These are phyloP conservation scores for Epinephelus lanceolatus DNA, from an alignment of 2,113 vertebrate species.

Conservation along the genomic window DNA sequence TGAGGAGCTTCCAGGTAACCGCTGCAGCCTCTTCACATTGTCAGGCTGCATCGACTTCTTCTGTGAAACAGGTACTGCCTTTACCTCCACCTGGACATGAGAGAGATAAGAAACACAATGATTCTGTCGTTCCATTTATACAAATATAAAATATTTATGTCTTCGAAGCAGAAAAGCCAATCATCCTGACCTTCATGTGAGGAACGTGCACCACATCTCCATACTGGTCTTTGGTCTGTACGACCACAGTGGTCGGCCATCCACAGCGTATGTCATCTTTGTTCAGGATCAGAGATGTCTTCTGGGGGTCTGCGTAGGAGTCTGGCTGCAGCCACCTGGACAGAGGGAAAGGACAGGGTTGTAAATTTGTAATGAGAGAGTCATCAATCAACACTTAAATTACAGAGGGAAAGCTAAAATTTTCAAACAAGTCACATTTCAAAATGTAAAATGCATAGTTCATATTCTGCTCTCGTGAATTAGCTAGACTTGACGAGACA, in stretches of 20 bases:
- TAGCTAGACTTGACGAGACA: background rate
- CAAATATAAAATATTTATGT: background rate
- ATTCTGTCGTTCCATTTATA: background rate
- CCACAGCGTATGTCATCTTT: conserved; percentile 98
- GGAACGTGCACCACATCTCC: conserved; percentile 98
- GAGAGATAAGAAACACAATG: background rate
- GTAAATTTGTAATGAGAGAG: background rate
- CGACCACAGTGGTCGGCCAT: conserved; percentile 97
- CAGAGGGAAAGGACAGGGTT: background rate
- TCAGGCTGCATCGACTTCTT: conserved; percentile 97
- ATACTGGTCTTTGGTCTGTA: conserved; percentile 99
- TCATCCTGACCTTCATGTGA: conserved; percentile 93
- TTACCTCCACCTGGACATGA: conserved; percentile 93
- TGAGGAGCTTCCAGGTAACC: conserved; percentile 90
- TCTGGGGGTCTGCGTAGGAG: conserved; percentile 98
- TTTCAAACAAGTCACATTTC: background rate
- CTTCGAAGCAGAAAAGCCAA: background rate
- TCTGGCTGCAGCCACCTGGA: conserved; percentile 98
- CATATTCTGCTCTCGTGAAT: background rate
- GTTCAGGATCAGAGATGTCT: conserved; percentile 96
- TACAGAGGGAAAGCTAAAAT: background rate
- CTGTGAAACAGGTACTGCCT: conserved; percentile 98
- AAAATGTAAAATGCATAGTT: background rate
- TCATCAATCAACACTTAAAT: background rate
- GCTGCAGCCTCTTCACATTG: conserved; percentile 90